Evolutionary conservation across 1,140 invertebrate genomes (phyloP).

Genomic region (Atta colombica): DNA sequence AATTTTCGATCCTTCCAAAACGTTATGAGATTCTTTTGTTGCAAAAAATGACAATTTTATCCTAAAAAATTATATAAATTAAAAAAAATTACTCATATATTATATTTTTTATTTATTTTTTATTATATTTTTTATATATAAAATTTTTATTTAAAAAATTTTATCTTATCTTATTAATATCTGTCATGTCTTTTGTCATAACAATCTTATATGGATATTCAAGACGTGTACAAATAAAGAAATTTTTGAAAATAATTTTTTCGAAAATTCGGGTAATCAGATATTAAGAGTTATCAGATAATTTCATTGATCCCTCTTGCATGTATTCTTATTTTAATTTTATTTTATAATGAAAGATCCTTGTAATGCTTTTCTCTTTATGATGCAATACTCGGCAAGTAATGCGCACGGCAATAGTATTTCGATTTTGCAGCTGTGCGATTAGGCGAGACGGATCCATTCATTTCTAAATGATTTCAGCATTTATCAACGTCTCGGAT

Average conservation of each 20-base stretch:
- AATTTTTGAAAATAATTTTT: not conserved
- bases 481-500: slow-evolving; percentile 30
- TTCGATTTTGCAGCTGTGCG: slow-evolving; percentile 65
- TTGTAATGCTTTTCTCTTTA: not conserved
- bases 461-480: slow-evolving; percentile 12
- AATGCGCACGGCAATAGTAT: slow-evolving; percentile 60
- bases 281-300: too few relatives aligned
- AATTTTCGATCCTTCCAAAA: not conserved
- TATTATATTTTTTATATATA: not conserved
- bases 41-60: not conserved
- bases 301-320: not conserved
- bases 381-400: slow-evolving; percentile 45
- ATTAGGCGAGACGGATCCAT: slow-evolving; percentile 70
- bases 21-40: not conserved
- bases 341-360: slow-evolving; percentile 6
- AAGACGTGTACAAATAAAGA: not conserved
- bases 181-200: not conserved
- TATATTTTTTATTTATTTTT: not conserved
- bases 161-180: not conserved
- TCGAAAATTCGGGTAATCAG: not conserved
- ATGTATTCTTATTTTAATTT: slow-evolving; percentile 2
- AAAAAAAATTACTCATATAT: not conserved
- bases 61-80: too few relatives aligned
- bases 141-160: not conserved
- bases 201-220: not conserved